Percentiles rank a stretch among this genome's conserved stretches.
Evolutionary conservation across 2,797 vertebrate genomes (phyloP).

Genomic region (Gobionotothen gibberifrons): DNA sequence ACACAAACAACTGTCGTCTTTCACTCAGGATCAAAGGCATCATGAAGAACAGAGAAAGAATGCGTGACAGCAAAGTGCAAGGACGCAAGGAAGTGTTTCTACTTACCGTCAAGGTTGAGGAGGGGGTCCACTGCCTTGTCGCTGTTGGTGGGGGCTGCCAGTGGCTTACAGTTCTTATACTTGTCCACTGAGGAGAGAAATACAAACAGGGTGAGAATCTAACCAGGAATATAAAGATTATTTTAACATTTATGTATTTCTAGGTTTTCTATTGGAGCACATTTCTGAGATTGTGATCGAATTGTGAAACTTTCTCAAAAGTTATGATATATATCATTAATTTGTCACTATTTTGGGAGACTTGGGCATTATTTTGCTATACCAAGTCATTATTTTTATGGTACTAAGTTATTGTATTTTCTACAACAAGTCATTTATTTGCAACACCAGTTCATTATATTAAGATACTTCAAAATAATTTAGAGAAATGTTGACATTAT

Average conservation of each 20-base stretch:
- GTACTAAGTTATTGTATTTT: no score
- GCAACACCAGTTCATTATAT: no score
- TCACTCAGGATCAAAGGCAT: not conserved
- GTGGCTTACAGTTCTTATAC: conserved; percentile 90
- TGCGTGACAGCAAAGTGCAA: not conserved
- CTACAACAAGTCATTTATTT: no score
- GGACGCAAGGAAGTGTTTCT: not conserved
- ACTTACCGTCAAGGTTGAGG: conserved; percentile 94
- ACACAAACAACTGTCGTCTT: not conserved
- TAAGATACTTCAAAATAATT: no score
- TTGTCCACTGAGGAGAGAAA: conserved; percentile 88
- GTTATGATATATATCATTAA: no score
- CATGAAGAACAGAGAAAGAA: not conserved
- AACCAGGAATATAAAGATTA: not conserved
- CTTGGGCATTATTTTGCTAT: no score
- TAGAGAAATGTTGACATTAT: no score
- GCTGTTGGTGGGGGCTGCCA: conserved; percentile 80
- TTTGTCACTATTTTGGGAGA: no score
- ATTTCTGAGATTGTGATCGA: no score
- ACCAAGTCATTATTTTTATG: no score
- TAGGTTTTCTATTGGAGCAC: no score
- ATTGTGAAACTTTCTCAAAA: no score
- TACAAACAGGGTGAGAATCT: not conserved
- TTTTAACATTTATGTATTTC: not conserved
- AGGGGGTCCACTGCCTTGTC: conserved; percentile 89